These are phyloP conservation scores for Laothoe populi DNA, from an alignment of 2,888 invertebrate species.

Conservation along the genomic window DNA sequence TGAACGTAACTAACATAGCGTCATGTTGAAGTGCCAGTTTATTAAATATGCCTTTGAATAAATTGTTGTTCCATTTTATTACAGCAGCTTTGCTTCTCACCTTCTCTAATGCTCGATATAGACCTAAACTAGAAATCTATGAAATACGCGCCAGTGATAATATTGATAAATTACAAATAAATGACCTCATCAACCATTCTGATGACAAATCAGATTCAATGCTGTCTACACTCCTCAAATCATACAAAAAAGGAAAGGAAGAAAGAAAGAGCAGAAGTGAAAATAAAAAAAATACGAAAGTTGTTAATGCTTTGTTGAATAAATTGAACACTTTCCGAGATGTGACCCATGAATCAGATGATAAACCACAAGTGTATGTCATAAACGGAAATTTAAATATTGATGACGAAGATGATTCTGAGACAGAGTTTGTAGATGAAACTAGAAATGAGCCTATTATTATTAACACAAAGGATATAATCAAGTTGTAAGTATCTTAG, in stretches of 20 bases:
- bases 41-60: too few relatives aligned
- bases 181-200: conserved; percentile 10
- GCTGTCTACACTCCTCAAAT: conserved; percentile 9
- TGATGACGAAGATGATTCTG: background rate
- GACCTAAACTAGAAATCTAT: conserved; percentile 38
- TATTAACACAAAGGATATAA: conserved; percentile 1
- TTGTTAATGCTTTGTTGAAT: background rate
- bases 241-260: conserved; percentile 16
- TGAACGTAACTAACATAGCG: too few relatives aligned
- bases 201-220: conserved; percentile 4
- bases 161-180: conserved; percentile 24
- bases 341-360: too few relatives aligned
- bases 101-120: conserved; percentile 26
- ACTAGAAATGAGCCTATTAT: background rate
- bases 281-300: background rate
- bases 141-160: conserved; percentile 35
- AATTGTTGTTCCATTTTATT: too few relatives aligned
- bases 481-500: conserved; percentile 12
- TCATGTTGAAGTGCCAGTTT: too few relatives aligned
- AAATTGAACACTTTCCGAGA: background rate
- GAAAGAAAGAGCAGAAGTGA: background rate
- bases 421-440: conserved; percentile 2
- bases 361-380: conserved; percentile 5
- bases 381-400: conserved; percentile 9
- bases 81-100: conserved; percentile 32